Evolutionary conservation across 1,140 invertebrate species (phyloP).

Genomic region (Zelostemma sp.): DNA sequence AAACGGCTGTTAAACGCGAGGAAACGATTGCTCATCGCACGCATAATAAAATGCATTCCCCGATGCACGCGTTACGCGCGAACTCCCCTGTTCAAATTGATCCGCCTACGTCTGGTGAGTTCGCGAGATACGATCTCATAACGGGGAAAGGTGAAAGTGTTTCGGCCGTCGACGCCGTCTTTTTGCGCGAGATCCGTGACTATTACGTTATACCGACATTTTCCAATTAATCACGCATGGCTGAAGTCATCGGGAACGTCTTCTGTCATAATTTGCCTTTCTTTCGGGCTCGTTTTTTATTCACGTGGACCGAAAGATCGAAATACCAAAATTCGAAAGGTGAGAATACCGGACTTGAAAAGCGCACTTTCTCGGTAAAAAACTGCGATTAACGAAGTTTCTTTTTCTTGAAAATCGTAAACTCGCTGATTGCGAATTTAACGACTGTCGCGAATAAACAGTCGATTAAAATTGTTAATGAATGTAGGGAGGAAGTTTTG

Average conservation of each 20-base stretch:
- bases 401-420: no score
- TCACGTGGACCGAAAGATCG: no score
- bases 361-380: no score
- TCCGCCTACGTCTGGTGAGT: slow-evolving; percentile 39
- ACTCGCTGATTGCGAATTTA: no score
- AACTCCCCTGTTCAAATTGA: slow-evolving; percentile 14
- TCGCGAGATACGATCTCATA: slow-evolving; percentile 64
- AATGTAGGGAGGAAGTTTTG: slow-evolving; percentile 5
- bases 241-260: no score
- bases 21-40: neutral
- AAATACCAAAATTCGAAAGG: no score
- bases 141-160: slow-evolving; percentile 69
- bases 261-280: no score
- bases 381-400: no score
- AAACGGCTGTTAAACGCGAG: slow-evolving; percentile 2
- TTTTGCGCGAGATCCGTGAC: slow-evolving; percentile 55
- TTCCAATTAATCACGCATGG: slow-evolving; percentile 38
- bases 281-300: no score
- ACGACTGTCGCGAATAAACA: no score
- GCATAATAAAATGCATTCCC: slow-evolving; percentile 19
- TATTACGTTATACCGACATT: slow-evolving; percentile 57
- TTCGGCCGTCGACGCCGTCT: slow-evolving; percentile 46
- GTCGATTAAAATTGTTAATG: no score
- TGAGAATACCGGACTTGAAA: no score
- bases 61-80: slow-evolving; percentile 3